These are phyloP conservation scores for Eulithis prunata DNA, from an alignment of 2,888 invertebrate genomes.

Conservation along the genomic window DNA sequence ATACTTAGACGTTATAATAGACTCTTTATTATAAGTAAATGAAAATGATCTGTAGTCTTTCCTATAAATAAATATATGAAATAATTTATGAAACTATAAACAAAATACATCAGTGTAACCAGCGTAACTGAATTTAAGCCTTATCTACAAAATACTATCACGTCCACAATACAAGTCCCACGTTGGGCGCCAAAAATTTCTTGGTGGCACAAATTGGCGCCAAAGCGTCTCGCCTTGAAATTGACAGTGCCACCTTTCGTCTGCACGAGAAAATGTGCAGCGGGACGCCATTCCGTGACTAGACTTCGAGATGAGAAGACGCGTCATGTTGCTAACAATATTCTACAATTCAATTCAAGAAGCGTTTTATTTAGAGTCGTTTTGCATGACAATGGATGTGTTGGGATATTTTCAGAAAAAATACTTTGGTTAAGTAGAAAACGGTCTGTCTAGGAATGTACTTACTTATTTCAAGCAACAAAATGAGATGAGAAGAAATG, in stretches of 20 bases:
- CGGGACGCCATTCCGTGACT: conserved; percentile 70
- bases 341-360: conserved; percentile 49
- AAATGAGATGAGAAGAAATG: no score
- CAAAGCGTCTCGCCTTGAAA: conserved; percentile 57
- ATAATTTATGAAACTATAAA: not conserved
- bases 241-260: conserved; percentile 75
- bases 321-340: conserved; percentile 65
- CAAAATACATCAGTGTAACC: not conserved
- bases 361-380: conserved; percentile 37
- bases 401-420: no score
- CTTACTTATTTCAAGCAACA: no score
- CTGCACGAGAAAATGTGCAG: conserved; percentile 57
- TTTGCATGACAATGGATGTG: conserved; percentile 33
- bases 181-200: conserved; percentile 66
- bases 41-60: no score
- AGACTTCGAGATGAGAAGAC: conserved; percentile 63
- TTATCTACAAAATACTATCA: conserved; percentile 38
- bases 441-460: no score
- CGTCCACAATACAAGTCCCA: conserved; percentile 42
- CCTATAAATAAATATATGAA: no score
- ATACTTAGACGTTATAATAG: no score
- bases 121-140: conserved; percentile 27
- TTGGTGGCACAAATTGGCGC: conserved; percentile 37
- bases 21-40: no score
- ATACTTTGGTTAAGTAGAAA: no score